Evolutionary conservation across 2,797 vertebrate genomes (phyloP), one percentile per base, ranked within the genome.

Genomic region (Mus spretus): DNA sequence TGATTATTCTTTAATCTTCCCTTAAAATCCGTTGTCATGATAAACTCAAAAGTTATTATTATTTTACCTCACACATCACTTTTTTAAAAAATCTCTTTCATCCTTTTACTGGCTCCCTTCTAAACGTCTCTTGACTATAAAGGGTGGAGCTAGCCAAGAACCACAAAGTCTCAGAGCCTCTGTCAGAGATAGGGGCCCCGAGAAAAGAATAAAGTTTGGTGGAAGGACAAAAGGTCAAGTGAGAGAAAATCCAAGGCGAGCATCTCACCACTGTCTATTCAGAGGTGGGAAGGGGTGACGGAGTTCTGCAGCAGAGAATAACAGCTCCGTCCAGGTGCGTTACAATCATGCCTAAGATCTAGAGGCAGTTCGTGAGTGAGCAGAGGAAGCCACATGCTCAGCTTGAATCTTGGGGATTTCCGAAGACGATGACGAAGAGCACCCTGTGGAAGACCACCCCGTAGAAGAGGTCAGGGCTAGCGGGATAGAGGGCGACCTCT

Each of bases 1-100:
- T 19, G 75, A 89, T 77, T 91, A 40, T 91, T 94, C 61, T 67
- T 78, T 61, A 83, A 79, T 93, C 63, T 80, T 63, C 67, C 80
- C 80, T 94, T 93, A 89, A 91, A 78, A 87, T 80, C 8, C 34
- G 57, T 7, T 40, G 55, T 34, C 67, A 47, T 47, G 47, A 19
- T 94, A 89, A 67, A 81, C 22, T 87, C 40, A 20, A 57, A 20
- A 50, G 55, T 74, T 65, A 47, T 75, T 67, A 44, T 74, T 40
- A 81, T 70, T 86, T 91, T 67, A 63, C 44, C 63, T 80, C 22
- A 4, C 2, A 47, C 40, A 53, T 37, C 24, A 22, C 6, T 61
- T 65, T 67, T 28, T 61, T 24, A 4, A 17, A 55, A 53, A 26
- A n/a, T 70, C 34, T 65, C 53, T 90, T 78, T 75, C 81, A 10